A percentile compares a stretch with the other conserved stretches of the same genome.
These are phyloP conservation scores for Larimichthys crocea DNA, from an alignment of 2,113 vertebrate genomes.

Conservation along the genomic window DNA sequence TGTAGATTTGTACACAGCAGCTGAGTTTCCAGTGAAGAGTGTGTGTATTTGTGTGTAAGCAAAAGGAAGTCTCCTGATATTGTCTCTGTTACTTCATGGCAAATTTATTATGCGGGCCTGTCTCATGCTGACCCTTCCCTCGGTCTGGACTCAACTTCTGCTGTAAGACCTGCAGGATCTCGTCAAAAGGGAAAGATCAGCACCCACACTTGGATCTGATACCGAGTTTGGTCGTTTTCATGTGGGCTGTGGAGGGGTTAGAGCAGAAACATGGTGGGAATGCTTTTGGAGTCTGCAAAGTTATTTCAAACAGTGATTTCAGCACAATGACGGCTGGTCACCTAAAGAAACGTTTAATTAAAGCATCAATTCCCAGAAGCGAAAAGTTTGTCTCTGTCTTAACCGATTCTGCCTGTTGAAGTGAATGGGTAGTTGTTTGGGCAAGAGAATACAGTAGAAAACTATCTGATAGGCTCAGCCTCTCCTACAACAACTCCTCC, in stretches of 20 bases:
- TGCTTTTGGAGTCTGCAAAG: not conserved
- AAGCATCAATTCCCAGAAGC: not conserved
- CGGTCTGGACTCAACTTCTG: slow-evolving; percentile 17
- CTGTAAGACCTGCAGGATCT: slow-evolving; percentile 4
- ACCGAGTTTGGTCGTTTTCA: not conserved
- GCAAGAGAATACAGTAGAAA: slow-evolving; percentile 27
- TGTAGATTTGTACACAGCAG: slow-evolving; percentile 18
- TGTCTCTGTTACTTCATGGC: slow-evolving; percentile 63
- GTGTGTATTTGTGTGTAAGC: slow-evolving; percentile 73
- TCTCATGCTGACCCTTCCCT: slow-evolving; percentile 55
- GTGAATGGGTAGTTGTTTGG: not conserved
- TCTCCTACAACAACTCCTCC: slow-evolving; percentile 7
- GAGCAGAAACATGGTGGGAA: not conserved
- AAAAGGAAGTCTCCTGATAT: slow-evolving; percentile 65
- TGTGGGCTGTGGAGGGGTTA: not conserved
- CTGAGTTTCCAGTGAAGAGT: slow-evolving; percentile 56
- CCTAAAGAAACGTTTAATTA: not conserved
- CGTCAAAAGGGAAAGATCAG: not conserved
- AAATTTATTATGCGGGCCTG: slow-evolving; percentile 57
- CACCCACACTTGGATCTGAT: not conserved
- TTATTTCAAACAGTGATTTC: not conserved
- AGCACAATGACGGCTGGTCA: not conserved
- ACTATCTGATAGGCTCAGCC: slow-evolving; percentile 34
- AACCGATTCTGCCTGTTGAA: not conserved
- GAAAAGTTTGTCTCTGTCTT: not conserved